Conservation (phyloP, 1,140 invertebrate genomes). For the Andrena cerasifolii region DNA sequence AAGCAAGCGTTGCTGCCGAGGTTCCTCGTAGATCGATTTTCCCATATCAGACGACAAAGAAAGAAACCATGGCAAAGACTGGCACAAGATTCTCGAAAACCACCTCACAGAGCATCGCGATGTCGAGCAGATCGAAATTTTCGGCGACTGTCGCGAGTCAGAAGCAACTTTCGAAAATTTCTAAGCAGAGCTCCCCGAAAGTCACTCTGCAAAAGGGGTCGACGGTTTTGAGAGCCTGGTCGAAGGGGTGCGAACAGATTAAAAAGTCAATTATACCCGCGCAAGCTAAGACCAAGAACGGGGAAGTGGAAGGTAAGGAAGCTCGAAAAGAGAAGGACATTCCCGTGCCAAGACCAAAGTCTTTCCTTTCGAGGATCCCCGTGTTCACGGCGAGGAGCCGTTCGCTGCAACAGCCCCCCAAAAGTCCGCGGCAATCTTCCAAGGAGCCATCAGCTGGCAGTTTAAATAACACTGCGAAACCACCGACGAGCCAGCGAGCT, state of each 20-base stretch:
- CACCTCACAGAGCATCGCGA: background rate
- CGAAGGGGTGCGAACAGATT: conserved; percentile 38
- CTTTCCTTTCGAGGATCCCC: conserved; percentile 74
- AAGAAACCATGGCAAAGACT: background rate
- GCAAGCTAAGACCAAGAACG: background rate
- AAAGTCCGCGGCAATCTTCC: background rate
- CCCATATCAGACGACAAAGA: background rate
- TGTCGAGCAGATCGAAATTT: too few relatives aligned
- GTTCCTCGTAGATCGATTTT: conserved; percentile 39
- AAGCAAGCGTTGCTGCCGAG: conserved; percentile 34
- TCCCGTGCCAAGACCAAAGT: conserved; percentile 32
- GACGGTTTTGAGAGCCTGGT: conserved; percentile 27
- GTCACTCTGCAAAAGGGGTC: conserved; percentile 25
- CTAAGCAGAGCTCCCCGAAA: background rate
- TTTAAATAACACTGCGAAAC: background rate
- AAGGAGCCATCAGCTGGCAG: background rate
- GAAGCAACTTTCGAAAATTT: conserved; percentile 4
- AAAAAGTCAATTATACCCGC: conserved; percentile 7
- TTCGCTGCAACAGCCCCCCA: background rate
- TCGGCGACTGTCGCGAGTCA: background rate
- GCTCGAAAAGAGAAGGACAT: background rate
- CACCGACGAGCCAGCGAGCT: background rate
- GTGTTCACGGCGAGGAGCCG: conserved; percentile 62
- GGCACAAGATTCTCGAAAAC: background rate
- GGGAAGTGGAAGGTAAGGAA: too few relatives aligned